These are phyloP conservation scores for Hermaeophaga mercurialis DNA, from an alignment of 2,888 invertebrate species.

Conservation along the genomic window DNA sequence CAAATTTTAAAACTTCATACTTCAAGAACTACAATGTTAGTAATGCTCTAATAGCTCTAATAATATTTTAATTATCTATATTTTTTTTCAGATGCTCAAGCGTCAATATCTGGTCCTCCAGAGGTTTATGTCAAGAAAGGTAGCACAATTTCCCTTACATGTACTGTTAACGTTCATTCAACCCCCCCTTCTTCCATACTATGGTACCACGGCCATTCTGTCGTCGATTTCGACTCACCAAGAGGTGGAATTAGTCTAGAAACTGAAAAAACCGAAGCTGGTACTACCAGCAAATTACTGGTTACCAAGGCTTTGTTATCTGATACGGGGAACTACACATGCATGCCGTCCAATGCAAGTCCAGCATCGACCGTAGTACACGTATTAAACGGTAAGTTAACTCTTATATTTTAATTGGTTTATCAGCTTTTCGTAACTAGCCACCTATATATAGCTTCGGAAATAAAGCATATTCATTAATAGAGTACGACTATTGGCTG, in stretches of 20 bases:
- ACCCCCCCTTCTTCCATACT: conserved; percentile 77
- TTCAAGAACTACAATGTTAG: too few species aligned
- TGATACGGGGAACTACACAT: conserved; percentile 90
- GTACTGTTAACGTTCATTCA: conserved; percentile 86
- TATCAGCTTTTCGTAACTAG: too few species aligned
- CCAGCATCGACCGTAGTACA: conserved; percentile 84
- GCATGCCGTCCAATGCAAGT: conserved; percentile 83
- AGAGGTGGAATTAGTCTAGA: conserved; percentile 86
- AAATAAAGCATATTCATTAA: too few species aligned
- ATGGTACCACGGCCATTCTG: conserved; percentile 83
- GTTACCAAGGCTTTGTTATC: conserved; percentile 83
- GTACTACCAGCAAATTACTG: conserved; percentile 80
- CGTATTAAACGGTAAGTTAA: conserved; percentile 78
- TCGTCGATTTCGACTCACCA: conserved; percentile 83
- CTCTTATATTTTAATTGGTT: too few species aligned
- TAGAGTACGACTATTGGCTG: too few species aligned
- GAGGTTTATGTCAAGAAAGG: conserved; percentile 90
- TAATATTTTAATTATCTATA: not conserved
- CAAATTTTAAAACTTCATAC: too few species aligned
- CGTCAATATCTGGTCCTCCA: conserved; percentile 82
- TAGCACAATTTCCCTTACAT: conserved; percentile 87
- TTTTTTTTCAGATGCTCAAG: conserved; percentile 76
- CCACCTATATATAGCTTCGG: too few species aligned
- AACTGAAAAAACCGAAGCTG: conserved; percentile 81
- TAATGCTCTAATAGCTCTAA: too few species aligned